A percentile compares a stretch with the other conserved stretches of the same genome.
Conservation (phyloP, 64 coral and sea anemone species). For the Porites lutea region DNA sequence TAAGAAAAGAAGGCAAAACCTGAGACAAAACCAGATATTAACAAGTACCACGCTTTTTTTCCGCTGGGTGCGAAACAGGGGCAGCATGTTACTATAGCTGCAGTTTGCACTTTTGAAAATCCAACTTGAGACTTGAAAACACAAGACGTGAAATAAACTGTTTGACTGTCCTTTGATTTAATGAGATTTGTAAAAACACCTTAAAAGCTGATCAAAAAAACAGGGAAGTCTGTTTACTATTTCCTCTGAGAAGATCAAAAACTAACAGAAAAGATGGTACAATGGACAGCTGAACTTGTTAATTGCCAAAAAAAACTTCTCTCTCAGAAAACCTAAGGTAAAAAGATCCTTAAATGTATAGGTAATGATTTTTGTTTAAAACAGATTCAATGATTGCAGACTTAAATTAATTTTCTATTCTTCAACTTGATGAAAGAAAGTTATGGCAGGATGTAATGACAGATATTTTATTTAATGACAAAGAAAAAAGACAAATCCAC, state of each 20-base stretch:
- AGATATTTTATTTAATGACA: constrained; percentile 49
- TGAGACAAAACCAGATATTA: too few relatives aligned
- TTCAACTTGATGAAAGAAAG: constrained; percentile 37
- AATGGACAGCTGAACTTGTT: constrained; percentile 21
- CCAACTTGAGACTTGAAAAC: too few relatives aligned
- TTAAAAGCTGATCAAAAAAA: not conserved
- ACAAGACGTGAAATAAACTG: too few relatives aligned
- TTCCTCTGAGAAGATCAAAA: not conserved
- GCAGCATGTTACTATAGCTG: too few relatives aligned
- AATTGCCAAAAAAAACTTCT: not conserved
- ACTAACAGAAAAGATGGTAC: constrained; percentile 3
- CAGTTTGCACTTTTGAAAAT: too few relatives aligned
- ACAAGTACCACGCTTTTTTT: too few relatives aligned
- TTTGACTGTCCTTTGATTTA: too few relatives aligned
- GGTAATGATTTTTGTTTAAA: not conserved
- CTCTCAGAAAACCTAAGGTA: constrained; percentile 15
- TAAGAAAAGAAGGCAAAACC: too few relatives aligned
- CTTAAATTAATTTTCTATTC: constrained; percentile 9
- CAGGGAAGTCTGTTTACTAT: not conserved
- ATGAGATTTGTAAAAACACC: not conserved
- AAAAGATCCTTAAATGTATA: not conserved
- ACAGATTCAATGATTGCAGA: not conserved
- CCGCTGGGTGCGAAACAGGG: too few relatives aligned
- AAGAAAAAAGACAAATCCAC: constrained; percentile 10
- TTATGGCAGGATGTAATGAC: constrained; percentile 4